Base-by-base conservation (phyloP, 1,140 invertebrate species). In the Chelonus insularis region DNA sequence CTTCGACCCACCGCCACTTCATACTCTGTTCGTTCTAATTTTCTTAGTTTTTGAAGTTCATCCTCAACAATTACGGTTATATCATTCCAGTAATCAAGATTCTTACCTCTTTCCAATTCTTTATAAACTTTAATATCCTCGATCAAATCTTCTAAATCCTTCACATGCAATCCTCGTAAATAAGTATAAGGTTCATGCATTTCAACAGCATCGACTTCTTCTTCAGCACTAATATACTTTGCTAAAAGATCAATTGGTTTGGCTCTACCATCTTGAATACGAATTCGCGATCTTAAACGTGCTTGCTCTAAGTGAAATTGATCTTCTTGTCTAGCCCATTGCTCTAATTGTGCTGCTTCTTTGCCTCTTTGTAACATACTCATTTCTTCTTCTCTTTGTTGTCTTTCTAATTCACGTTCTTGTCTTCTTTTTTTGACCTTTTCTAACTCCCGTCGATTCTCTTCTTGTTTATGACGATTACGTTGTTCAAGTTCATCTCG, bases 181-280 rank as follows among this genome's bases (percentile, higher is more conserved):
- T 97, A 96, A 0, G 93, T 94, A 71, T 98, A 99, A 0, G 97
- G 97, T 78, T 99, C 96, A 73, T 97, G 94, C 93, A 99, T 96
- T 83, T 99, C 96, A 20, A 98, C 91, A 1, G 94, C 92, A 77
- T 94, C 91, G 29, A 94, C 91, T 69, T 94, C 90, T 70, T 95
- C 92, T 73, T 96, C 93, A 0, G 92, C 91, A 75, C 91, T 94
- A 21, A 99, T 95, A 72, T 99, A 99, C 80, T 97, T 95, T 0
- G 96, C 96, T 39, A 99, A 80, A 51, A 99, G 84, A 86, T 99
- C 98, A 69, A 99, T 99, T 0, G 98, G 96, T 77, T 99, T 99
- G 0, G 97, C 97, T 74, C 94, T 80, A 6, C 95, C 95, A 81
- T 98, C 95, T 66, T 97, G 91, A 41, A 99, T 99, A 60, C 97